Evolutionary conservation across 2,113 vertebrate genomes (phyloP), one percentile per base, ranked within the genome.

Genomic region (Lasiurus cinereus): DNA sequence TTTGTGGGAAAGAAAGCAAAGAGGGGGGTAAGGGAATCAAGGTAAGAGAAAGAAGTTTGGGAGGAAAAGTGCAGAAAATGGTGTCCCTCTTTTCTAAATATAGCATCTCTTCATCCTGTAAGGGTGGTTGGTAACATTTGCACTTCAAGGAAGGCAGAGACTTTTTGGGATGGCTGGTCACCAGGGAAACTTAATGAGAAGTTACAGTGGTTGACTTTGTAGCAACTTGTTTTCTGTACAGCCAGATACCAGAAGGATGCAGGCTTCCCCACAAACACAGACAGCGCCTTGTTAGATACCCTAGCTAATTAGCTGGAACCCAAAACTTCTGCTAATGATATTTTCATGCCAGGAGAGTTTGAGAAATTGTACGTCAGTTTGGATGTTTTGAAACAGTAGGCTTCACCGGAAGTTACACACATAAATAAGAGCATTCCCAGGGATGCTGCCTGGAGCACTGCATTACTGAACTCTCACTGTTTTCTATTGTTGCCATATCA

Each of bases 121-220:
- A 13, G 21, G 50, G 12, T 27, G n/a, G 84, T 52, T 46, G 73
- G 24, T 11, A 39, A 27, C 46, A 93, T 97, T 85, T 92, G 88
- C 90, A 94, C 96, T 93, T 93, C 73, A 88, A 88, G 95, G 94
- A 84, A 39, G 78, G 76, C 69, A 88, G n/a, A 83, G 56, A 46
- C 69, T 78, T 67, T 84, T 36, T 4, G 11, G 50, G 79, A 76
- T 88, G 90, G 74, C 92, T 77, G 90, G 85, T 85, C 88, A 88
- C 90, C 24, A 85, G 95, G 92, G 88, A 62, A 78, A 95, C 64
- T 96, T 97, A 97, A 96, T 97, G 94, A 97, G 95, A 59, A 94
- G 90, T 85, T 92, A 29, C 11, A 73, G 83, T 66, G 50, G 73
- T 86, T 97, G 93, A 48, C 88, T 93, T 66, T 43, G 31, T 52